Evolutionary conservation across 2,113 vertebrate genomes (phyloP).

Genomic region (Sinocyclocheilus grahami): DNA sequence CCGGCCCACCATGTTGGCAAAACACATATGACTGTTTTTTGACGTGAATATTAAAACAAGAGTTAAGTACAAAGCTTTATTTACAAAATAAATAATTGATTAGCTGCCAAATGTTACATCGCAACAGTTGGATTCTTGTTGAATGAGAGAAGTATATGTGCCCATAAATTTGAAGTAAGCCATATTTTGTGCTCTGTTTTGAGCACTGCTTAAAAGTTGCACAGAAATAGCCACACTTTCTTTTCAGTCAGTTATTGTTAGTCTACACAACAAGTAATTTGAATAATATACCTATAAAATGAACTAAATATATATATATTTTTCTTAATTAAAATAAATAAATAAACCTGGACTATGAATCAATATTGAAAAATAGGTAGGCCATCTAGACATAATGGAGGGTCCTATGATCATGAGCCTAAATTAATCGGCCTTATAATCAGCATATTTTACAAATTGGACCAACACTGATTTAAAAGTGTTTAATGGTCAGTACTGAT

Average conservation of each 20-base stretch:
- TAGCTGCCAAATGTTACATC: background rate
- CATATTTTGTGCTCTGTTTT: too few species aligned
- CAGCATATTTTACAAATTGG: background rate
- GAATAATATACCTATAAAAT: background rate
- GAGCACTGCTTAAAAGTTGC: too few species aligned
- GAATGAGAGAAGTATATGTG: background rate
- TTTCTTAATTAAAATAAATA: too few species aligned
- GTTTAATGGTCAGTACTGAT: background rate
- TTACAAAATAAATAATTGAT: background rate
- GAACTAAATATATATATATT: background rate
- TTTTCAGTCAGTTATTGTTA: too few species aligned
- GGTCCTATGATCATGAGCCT: background rate
- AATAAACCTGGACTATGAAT: background rate
- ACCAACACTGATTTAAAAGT: background rate
- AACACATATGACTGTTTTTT: background rate
- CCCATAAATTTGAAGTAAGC: too few species aligned
- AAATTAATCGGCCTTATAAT: background rate
- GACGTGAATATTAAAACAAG: background rate
- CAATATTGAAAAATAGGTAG: background rate
- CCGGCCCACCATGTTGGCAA: background rate
- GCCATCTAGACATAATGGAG: background rate
- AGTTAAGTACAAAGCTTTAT: background rate
- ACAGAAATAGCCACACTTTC: too few species aligned
- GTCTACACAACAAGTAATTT: too few species aligned
- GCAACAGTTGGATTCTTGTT: background rate